A percentile compares a stretch with the other conserved stretches of the same genome.
These are phyloP conservation scores for Halictus rubicundus DNA, from an alignment of 1,140 invertebrate species.

Conservation along the genomic window DNA sequence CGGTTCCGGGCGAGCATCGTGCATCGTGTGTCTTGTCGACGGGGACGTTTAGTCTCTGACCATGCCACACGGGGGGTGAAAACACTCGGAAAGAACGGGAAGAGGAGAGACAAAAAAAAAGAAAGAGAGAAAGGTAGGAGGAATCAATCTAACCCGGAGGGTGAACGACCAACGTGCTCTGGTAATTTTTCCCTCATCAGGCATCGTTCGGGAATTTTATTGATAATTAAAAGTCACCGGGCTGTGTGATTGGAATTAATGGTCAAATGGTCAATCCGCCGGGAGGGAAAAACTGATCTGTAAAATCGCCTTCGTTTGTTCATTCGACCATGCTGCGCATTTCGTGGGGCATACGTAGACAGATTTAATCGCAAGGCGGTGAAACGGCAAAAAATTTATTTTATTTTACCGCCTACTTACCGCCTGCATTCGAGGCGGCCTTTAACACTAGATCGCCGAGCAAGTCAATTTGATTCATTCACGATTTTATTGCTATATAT, in stretches of 20 bases:
- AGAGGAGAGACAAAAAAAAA: conserved; percentile 1
- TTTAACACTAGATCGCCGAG: no score
- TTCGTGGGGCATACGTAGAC: conserved; percentile 1
- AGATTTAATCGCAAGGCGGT: conserved; percentile 6
- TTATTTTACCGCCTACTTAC: not conserved
- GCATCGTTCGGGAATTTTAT: conserved; percentile 75
- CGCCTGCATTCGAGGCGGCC: no score
- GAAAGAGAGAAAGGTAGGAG: conserved; percentile 10
- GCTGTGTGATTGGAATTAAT: conserved; percentile 79
- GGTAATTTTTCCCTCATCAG: conserved; percentile 77
- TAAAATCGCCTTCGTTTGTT: conserved; percentile 47
- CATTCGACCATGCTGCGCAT: conserved; percentile 29
- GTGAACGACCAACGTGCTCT: conserved; percentile 45
- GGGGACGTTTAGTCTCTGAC: conserved; percentile 60
- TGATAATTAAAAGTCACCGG: conserved; percentile 79
- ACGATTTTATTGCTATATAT: no score
- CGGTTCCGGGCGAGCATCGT: conserved; percentile 63
- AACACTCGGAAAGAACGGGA: conserved; percentile 23
- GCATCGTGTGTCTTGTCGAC: conserved; percentile 36
- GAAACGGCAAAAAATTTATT: conserved; percentile 25
- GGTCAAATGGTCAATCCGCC: conserved; percentile 77
- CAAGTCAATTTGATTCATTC: no score
- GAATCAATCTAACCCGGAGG: conserved; percentile 52
- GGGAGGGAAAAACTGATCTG: conserved; percentile 66
- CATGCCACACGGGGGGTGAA: conserved; percentile 40